Conservation (phyloP, 2,113 vertebrate genomes). For the Lota lota region DNA sequence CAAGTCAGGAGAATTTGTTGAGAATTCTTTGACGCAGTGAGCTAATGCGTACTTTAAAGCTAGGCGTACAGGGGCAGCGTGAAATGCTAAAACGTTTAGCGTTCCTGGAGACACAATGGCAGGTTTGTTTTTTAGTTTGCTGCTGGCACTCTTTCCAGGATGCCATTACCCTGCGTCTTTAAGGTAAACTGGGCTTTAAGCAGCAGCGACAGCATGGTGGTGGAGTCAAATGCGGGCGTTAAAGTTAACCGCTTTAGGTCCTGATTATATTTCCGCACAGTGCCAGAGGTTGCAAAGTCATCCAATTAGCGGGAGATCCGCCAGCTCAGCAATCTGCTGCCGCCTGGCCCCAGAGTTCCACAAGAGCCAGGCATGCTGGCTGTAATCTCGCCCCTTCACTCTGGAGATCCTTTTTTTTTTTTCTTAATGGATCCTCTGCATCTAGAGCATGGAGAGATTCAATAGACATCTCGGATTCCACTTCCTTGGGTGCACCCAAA, state of each 20-base stretch:
- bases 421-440: slow-evolving; percentile 45
- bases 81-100: no score
- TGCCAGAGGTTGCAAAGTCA: slow-evolving; percentile 61
- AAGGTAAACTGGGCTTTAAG: slow-evolving; percentile 24
- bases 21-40: no score
- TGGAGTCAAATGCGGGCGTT: no score
- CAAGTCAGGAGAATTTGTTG: slow-evolving; percentile 21
- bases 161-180: slow-evolving; percentile 12
- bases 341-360: slow-evolving; percentile 41
- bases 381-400: slow-evolving; percentile 45
- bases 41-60: no score
- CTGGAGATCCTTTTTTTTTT: slow-evolving; percentile 35
- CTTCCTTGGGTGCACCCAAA: slow-evolving; percentile 51
- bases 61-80: no score
- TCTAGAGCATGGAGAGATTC: slow-evolving; percentile 31
- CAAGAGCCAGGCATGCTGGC: slow-evolving; percentile 37
- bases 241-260: slow-evolving; percentile 38
- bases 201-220: slow-evolving; percentile 11
- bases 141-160: neutral
- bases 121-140: no score
- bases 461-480: slow-evolving; percentile 31
- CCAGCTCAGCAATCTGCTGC: slow-evolving; percentile 56
- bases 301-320: slow-evolving; percentile 55
- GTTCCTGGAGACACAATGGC: no score
- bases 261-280: slow-evolving; percentile 47